Evolutionary conservation across 2,113 vertebrate species (phyloP).

Genomic region (Lepidothrix coronata): DNA sequence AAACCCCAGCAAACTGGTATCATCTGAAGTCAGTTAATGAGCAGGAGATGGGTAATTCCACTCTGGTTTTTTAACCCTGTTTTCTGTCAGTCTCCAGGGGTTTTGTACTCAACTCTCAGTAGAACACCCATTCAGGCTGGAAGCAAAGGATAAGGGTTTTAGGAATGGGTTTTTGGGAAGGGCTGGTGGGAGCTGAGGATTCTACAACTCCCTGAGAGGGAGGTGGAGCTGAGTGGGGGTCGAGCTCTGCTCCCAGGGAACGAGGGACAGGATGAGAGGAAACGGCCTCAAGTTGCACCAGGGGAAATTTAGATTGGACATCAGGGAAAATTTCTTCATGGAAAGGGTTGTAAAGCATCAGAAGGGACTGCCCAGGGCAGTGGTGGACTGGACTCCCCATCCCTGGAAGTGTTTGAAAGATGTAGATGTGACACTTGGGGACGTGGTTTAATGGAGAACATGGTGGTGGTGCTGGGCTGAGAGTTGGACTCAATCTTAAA

Average conservation of each 20-base stretch:
- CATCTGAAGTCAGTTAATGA: conserved; percentile 7
- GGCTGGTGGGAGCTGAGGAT: neutral
- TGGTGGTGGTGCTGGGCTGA: neutral
- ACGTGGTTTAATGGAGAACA: neutral
- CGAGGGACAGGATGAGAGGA: neutral
- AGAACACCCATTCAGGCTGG: neutral
- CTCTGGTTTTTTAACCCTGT: neutral
- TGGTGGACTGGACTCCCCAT: neutral
- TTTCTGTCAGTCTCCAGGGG: neutral
- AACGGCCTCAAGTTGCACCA: rapidly evolving
- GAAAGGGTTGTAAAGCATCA: neutral
- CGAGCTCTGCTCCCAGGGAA: neutral
- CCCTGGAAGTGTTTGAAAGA: no score
- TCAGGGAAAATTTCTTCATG: neutral
- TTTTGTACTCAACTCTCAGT: neutral
- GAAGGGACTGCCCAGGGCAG: neutral
- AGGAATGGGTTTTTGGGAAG: neutral
- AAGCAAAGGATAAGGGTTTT: neutral
- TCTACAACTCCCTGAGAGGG: neutral
- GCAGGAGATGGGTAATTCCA: neutral
- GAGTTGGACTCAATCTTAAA: neutral
- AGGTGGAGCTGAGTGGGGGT: neutral
- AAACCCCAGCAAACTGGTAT: neutral
- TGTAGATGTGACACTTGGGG: neutral
- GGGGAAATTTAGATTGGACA: neutral